Evolutionary conservation across 2,113 vertebrate species (phyloP), one percentile per base, ranked within the genome.

Genomic region (Nannospalax galili): DNA sequence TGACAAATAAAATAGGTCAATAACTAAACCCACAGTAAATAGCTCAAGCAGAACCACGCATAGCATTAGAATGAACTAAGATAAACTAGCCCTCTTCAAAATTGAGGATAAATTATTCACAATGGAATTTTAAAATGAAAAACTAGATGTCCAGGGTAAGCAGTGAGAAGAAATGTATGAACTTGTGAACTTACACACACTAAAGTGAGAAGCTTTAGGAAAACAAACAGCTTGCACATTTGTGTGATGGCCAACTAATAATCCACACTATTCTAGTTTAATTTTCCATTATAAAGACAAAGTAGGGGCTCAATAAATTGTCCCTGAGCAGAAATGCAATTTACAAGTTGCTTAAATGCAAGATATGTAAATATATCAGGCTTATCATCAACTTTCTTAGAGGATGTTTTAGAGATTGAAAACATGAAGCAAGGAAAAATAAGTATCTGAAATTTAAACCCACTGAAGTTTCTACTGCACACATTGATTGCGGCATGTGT

Each of bases 1-100:
- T 81, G 86, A 90, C 78, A 96, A 94, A 94, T 91, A 90, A 93
- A 94, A 95, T 81, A 79, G 88, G 85, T 74, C 90, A 92, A 73
- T 92, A 95, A 92, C 74, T 74, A 94, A 95, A 78, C 35, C 86
- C 80, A 37, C 5, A 77, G 84, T 90, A 95, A 95, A 92, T 90
- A 90, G 94, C 72, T 96, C 95, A 94, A 88, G 79, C 70, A 65
- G n/a, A 69, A 89, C 93, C 80, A 72, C 48, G 73, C 8, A 45
- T 60, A 67, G 73, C 52, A 88, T 95, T 84, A 92, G 79, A 91
- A 95, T 84, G 42, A 91, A 87, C 69, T 74, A 85, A 91, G 37
- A 67, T 56, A 78, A 95, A 88, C 8, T 3, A 42, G 37, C 52
- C 48, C n/a, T 91, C 81, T 94, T 91, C 62, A 89, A 81, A 52